Conservation (phyloP, 2,888 invertebrate genomes). For the Osedax frankpressi region DNA sequence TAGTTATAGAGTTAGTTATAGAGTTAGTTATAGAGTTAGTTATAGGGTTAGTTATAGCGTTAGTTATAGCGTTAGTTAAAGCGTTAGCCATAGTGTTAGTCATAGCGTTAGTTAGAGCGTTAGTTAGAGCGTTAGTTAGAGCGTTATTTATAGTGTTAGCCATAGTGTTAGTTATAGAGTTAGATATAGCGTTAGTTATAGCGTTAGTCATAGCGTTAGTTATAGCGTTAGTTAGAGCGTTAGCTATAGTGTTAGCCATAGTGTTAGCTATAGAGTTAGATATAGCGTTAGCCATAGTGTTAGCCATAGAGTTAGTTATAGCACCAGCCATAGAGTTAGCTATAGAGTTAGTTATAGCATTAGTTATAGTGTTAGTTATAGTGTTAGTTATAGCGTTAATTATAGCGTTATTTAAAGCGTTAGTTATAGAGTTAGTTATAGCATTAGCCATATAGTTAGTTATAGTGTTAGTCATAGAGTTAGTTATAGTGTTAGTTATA, state of each 20-base stretch:
- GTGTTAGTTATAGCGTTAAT: not conserved
- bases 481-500: not conserved
- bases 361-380: not conserved
- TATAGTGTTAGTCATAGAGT: not conserved
- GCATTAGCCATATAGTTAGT: not conserved
- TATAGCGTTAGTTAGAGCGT: not conserved
- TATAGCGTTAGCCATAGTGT: not conserved
- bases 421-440: not conserved
- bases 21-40: too few species aligned
- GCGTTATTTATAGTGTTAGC: too few species aligned
- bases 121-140: too few species aligned
- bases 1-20: too few species aligned
- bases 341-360: not conserved
- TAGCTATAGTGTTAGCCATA: not conserved
- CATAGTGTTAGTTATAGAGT: too few species aligned
- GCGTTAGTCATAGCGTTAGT: not conserved
- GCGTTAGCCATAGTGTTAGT: too few species aligned
- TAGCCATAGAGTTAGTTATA: not conserved
- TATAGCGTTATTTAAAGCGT: not conserved
- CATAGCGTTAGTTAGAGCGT: too few species aligned
- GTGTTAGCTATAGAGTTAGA: not conserved
- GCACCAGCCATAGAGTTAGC: not conserved
- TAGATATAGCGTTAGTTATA: not conserved
- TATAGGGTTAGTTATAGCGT: too few species aligned
- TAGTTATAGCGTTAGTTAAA: too few species aligned